Evolutionary conservation across 2,113 vertebrate genomes (phyloP).

Genomic region (Aythya baeri): DNA sequence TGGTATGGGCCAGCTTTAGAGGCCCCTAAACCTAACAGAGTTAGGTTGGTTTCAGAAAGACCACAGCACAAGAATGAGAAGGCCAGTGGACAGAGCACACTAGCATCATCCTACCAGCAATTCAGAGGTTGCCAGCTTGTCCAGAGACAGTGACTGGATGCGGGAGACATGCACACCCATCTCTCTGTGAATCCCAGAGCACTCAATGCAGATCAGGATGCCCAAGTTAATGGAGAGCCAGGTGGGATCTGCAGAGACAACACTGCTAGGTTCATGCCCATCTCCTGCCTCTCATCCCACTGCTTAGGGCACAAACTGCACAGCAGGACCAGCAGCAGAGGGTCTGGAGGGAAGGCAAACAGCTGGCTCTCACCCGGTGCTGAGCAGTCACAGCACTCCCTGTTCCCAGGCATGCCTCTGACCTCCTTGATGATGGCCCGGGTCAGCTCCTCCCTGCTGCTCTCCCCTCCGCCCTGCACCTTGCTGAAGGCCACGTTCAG

Average conservation of each 20-base stretch:
- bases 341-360: not conserved
- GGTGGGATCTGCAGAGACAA: conserved; percentile 64
- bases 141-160: conserved; percentile 75
- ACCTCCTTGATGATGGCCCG: conserved; percentile 73
- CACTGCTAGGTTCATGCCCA: not conserved
- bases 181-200: conserved; percentile 80
- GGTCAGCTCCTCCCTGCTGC: conserved; percentile 73
- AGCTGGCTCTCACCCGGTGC: conserved; percentile 65
- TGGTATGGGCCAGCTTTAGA: not conserved
- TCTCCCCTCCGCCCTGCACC: conserved; percentile 25
- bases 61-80: not conserved
- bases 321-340: not conserved
- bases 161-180: conserved; percentile 76
- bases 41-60: not conserved
- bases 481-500: conserved; percentile 76
- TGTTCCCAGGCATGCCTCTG: conserved; percentile 73
- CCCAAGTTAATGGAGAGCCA: conserved; percentile 80
- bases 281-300: not conserved
- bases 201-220: conserved; percentile 79
- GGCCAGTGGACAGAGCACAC: not conserved
- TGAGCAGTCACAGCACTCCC: conserved; percentile 75
- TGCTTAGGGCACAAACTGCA: not conserved
- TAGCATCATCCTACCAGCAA: conserved; percentile 68
- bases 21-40: too few species aligned
- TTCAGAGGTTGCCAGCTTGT: conserved; percentile 77